These are phyloP conservation scores for Acleris holmiana DNA, from an alignment of 2,888 invertebrate genomes.

Conservation along the genomic window DNA sequence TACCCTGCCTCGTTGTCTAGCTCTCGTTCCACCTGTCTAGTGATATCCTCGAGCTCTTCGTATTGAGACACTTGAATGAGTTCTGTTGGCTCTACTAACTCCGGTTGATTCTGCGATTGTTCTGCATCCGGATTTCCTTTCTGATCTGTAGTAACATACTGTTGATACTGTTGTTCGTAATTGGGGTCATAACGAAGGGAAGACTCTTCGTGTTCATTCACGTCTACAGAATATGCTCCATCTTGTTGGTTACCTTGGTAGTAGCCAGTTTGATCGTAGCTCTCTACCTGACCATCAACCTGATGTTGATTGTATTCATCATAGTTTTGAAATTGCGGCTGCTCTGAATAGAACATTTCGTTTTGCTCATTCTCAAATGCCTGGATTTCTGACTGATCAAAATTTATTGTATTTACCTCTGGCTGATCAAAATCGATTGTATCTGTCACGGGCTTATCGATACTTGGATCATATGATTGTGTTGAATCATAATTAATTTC, in stretches of 20 bases:
- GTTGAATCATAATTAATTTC: slow-evolving; percentile 5
- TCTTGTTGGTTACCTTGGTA: slow-evolving; percentile 56
- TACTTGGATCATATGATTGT: slow-evolving; percentile 2
- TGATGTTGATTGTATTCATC: slow-evolving; percentile 48
- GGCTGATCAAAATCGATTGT: slow-evolving; percentile 20
- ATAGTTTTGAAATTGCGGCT: slow-evolving; percentile 45
- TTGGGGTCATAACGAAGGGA: slow-evolving; percentile 63
- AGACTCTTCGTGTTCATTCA: slow-evolving; percentile 62
- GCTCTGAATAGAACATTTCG: slow-evolving; percentile 65
- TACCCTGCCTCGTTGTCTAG: slow-evolving; percentile 51
- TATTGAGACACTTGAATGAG: slow-evolving; percentile 42
- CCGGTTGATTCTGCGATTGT: slow-evolving; percentile 41
- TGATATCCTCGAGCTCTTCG: slow-evolving; percentile 46
- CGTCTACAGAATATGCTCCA: slow-evolving; percentile 50
- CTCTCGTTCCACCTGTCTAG: slow-evolving; percentile 51
- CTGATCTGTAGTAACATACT: slow-evolving; percentile 48
- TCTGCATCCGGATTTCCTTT: slow-evolving; percentile 30
- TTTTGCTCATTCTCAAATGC: slow-evolving; percentile 63
- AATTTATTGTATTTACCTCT: slow-evolving; percentile 2
- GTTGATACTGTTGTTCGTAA: slow-evolving; percentile 70
- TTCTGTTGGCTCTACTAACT: slow-evolving; percentile 17
- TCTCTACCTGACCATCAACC: slow-evolving; percentile 44
- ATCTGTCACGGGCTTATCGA: neutral
- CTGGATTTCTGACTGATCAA: slow-evolving; percentile 48
- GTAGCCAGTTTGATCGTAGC: slow-evolving; percentile 52